These are phyloP conservation scores for Criorhina ranunculi DNA, from an alignment of 2,888 invertebrate species.

Conservation along the genomic window DNA sequence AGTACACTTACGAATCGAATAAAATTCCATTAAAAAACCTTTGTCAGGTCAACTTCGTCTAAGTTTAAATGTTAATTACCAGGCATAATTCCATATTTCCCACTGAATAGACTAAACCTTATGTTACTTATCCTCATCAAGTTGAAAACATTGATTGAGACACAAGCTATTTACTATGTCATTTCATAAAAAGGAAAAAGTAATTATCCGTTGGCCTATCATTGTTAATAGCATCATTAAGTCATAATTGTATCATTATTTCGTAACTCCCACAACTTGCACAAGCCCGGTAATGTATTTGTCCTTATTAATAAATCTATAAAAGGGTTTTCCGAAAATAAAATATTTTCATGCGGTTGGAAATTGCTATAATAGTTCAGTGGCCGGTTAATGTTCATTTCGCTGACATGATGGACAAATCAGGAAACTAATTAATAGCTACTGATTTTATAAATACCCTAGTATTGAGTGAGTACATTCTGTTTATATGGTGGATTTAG, in stretches of 20 bases:
- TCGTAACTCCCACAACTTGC: background rate
- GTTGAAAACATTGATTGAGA: background rate
- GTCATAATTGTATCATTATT: conserved; percentile 7
- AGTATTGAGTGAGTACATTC: background rate
- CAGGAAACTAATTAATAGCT: background rate
- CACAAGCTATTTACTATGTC: background rate
- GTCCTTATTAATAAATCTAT: background rate
- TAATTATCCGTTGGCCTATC: background rate
- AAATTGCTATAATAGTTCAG: background rate
- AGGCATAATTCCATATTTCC: background rate
- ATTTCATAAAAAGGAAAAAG: background rate
- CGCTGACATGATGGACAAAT: background rate
- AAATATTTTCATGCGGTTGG: background rate
- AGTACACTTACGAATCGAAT: too few species aligned
- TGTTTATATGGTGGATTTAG: background rate
- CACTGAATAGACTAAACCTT: background rate
- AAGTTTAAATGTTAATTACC: background rate
- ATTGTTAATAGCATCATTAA: background rate
- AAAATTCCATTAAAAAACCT: too few species aligned
- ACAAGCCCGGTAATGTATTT: background rate
- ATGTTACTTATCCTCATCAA: background rate
- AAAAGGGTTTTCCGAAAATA: background rate
- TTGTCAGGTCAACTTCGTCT: background rate
- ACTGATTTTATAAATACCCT: background rate
- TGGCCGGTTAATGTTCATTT: conserved; percentile 14